phyloP scores from a whole-genome alignment of 2,797 vertebrate species.

The Prunella strophiata region DNA sequence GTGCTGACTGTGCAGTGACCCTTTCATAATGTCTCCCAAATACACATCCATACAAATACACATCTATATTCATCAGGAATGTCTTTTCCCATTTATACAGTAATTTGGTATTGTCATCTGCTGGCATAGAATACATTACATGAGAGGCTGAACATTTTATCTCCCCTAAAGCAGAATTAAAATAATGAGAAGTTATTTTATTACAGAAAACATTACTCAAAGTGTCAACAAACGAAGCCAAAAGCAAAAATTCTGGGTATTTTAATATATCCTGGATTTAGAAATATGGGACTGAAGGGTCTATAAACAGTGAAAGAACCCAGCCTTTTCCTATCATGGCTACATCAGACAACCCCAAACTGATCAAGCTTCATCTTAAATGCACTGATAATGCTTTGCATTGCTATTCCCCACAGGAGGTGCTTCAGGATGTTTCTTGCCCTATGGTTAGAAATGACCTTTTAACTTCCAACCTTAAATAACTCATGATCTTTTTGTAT shows the following conservation, averaged over 20 bases:
- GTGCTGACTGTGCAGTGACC: constrained; percentile 41
- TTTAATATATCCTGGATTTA: constrained; percentile 5
- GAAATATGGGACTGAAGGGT: not conserved
- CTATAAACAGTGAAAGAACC: not conserved
- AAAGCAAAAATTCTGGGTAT: constrained; percentile 2
- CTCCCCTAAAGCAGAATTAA: not conserved
- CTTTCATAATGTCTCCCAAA: constrained; percentile 36
- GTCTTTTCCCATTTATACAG: constrained; percentile 11
- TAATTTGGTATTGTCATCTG: constrained; percentile 24
- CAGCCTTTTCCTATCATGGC: not conserved
- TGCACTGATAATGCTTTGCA: not conserved
- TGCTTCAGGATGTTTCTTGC: not conserved
- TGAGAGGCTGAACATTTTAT: not conserved
- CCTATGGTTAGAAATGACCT: not conserved
- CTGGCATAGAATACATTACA: not conserved
- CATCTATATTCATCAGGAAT: constrained; percentile 21
- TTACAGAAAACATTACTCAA: constrained; percentile 25
- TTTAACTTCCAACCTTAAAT: not conserved
- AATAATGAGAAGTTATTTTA: constrained; percentile 23
- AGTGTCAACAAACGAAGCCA: not conserved
- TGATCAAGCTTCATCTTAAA: not conserved
- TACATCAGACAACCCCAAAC: not conserved
- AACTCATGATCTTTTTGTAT: not conserved
- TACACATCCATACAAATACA: not conserved
- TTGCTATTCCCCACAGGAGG: not conserved